phyloP scores from a whole-genome alignment of 2,797 vertebrate species.

The Benthosema pterotum region DNA sequence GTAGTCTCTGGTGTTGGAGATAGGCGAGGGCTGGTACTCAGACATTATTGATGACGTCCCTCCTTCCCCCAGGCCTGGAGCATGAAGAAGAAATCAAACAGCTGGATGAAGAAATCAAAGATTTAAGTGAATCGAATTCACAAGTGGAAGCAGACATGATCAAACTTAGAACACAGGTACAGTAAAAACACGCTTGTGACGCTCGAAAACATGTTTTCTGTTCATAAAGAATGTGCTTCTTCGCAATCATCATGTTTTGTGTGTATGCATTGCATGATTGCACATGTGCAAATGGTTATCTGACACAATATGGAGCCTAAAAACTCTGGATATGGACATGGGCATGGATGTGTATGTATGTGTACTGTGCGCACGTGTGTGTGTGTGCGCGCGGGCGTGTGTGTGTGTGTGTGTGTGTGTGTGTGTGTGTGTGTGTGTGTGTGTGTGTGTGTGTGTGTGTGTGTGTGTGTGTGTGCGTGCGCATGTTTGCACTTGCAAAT shows the following conservation, averaged over 20 bases:
- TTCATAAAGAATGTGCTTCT: too few species aligned
- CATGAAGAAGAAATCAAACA: conserved; percentile 98
- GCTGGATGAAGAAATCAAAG: conserved; percentile 98
- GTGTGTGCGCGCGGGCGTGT: too few species aligned
- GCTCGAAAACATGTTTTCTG: background rate
- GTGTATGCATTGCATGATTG: too few species aligned
- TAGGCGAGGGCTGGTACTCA: background rate
- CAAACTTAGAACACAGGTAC: conserved; percentile 96
- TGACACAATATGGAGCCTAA: too few species aligned
- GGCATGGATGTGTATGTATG: too few species aligned
- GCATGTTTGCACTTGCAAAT: background rate
- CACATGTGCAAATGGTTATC: too few species aligned
- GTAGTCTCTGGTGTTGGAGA: background rate
- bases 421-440: too few species aligned
- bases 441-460: conserved; percentile 4
- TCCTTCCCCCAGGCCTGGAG: conserved; percentile 87
- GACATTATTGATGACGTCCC: conserved; percentile 16
- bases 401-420: too few species aligned
- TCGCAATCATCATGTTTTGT: too few species aligned
- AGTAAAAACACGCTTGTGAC: conserved; percentile 3
- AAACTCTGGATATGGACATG: too few species aligned
- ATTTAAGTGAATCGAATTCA: conserved; percentile 96
- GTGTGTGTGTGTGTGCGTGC: background rate
- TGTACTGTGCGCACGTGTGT: too few species aligned
- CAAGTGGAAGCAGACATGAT: conserved; percentile 99